Conservation (phyloP, 2,888 invertebrate species). For the Ennomos fuscantarius region DNA sequence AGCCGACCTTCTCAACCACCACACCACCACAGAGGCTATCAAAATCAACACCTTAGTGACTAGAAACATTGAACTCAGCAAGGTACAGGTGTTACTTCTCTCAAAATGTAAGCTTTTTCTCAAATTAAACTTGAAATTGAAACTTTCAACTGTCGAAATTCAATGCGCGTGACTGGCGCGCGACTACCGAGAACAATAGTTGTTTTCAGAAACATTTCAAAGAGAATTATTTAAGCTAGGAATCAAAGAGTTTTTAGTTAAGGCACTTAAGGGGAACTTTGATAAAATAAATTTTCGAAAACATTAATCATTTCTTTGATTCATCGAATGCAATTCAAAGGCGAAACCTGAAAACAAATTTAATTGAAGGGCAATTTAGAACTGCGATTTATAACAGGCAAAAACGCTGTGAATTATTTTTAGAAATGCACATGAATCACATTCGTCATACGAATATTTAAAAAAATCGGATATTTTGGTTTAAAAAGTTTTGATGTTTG, state of each 20-base stretch:
- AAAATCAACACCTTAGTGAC: background rate
- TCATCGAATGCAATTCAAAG: conserved; percentile 7
- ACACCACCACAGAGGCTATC: too few species aligned
- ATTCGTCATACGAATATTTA: background rate
- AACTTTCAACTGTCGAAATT: conserved; percentile 21
- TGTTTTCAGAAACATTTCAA: conserved; percentile 1
- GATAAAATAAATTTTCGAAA: too few species aligned
- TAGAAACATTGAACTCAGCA: conserved; percentile 4
- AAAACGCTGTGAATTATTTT: conserved; percentile 7
- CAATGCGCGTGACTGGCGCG: conserved; percentile 14
- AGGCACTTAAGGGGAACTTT: background rate
- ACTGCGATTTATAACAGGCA: conserved; percentile 7
- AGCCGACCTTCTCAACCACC: too few species aligned
- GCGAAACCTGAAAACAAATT: conserved; percentile 11
- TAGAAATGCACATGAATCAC: conserved; percentile 8
- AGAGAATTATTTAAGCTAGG: conserved; percentile 2
- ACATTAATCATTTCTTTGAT: conserved; percentile 16
- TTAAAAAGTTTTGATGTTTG: too few species aligned
- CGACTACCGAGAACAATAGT: conserved; percentile 2
- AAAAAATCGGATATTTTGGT: too few species aligned
- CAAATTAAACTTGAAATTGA: conserved; percentile 23
- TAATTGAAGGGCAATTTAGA: conserved; percentile 6
- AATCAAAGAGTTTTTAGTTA: background rate
- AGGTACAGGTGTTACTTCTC: conserved; percentile 17
- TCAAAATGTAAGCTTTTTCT: conserved; percentile 9